Evolutionary conservation across 2,797 vertebrate genomes (phyloP).

Genomic region (Hipposideros larvatus): DNA sequence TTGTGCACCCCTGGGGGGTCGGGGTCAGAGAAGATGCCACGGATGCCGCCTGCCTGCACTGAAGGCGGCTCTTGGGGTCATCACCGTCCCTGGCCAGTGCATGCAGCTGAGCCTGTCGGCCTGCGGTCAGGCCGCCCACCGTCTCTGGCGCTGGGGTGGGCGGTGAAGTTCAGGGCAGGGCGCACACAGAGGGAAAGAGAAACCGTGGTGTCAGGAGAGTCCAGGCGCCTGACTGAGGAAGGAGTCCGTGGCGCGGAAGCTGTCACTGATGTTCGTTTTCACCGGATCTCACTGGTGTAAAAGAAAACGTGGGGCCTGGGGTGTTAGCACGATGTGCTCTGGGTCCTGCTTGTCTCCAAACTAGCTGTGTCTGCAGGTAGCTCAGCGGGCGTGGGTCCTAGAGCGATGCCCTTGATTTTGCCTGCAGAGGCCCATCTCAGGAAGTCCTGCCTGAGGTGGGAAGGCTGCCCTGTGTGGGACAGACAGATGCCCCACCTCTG

Average conservation of each 20-base stretch:
- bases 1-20: accelerated
- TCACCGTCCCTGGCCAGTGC: not conserved
- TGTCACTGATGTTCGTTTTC: not conserved
- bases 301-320: not conserved
- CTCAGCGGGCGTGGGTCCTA: not conserved
- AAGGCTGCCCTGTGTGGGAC: not conserved
- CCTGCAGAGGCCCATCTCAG: not conserved
- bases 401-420: not conserved
- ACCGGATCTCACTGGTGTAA: not conserved
- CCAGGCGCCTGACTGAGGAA: not conserved
- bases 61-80: too few relatives aligned
- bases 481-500: not conserved
- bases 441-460: not conserved
- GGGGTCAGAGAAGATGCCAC: too few relatives aligned
- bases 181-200: not conserved
- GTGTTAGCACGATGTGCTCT: not conserved
- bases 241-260: not conserved
- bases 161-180: accelerated
- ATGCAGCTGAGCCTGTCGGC: not conserved
- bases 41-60: not conserved
- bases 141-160: not conserved
- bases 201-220: not conserved
- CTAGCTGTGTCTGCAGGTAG: not conserved
- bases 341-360: not conserved
- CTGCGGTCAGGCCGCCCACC: not conserved